Evolutionary conservation across 2,797 vertebrate genomes (phyloP).

Genomic region (Acridotheres tristis): DNA sequence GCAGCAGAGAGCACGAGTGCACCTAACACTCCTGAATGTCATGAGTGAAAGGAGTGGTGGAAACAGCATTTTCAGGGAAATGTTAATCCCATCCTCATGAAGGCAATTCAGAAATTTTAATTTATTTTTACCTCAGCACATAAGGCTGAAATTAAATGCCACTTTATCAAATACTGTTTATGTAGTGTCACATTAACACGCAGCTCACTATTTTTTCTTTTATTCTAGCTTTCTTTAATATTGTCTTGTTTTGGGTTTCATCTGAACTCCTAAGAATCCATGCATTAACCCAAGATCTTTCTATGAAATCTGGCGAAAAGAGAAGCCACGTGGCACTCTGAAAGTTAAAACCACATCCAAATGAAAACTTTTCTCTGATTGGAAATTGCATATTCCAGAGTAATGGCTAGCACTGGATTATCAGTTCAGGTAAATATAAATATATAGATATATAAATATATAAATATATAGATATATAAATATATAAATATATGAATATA

Average conservation of each 20-base stretch:
- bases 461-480: too few species aligned
- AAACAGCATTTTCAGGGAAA: background rate
- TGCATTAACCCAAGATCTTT: background rate
- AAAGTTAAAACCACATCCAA: background rate
- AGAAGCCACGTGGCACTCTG: fast-evolving
- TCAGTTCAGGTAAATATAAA: background rate
- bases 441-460: background rate
- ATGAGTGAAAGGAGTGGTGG: background rate
- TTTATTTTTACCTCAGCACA: background rate
- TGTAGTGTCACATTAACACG: background rate
- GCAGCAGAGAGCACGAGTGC: background rate
- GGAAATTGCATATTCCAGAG: background rate
- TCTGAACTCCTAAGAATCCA: background rate
- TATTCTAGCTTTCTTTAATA: background rate
- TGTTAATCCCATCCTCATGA: background rate
- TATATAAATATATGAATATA: background rate
- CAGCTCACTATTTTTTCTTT: background rate
- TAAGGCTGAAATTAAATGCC: background rate
- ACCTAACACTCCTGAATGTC: background rate
- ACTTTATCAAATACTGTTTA: background rate
- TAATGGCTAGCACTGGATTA: background rate
- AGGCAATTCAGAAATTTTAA: background rate
- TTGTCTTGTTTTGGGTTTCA: background rate
- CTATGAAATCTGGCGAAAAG: background rate
- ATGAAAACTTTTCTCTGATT: background rate